Conservation (phyloP, 2,113 vertebrate species). For the Cyphomyrus plagiostoma region DNA sequence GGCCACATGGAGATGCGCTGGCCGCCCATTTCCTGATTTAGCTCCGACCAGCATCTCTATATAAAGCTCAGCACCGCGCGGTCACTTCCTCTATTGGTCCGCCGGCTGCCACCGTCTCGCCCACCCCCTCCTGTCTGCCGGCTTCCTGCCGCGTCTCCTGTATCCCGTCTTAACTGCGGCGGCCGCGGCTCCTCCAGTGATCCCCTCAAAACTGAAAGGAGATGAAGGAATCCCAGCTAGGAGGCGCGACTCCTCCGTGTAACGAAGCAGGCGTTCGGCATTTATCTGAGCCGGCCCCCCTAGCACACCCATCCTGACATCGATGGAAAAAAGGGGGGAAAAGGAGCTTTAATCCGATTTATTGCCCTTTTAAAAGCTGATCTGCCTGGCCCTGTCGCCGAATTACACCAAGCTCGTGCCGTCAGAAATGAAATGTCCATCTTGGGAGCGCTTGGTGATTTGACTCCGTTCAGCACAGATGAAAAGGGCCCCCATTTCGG, state of each 20-base stretch:
- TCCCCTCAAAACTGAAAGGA: slow-evolving; percentile 35
- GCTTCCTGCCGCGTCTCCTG: neutral
- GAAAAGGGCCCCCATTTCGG: neutral
- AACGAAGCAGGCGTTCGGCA: slow-evolving; percentile 53
- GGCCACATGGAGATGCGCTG: neutral
- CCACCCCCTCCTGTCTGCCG: neutral
- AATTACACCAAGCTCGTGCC: neutral
- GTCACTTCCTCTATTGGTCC: neutral
- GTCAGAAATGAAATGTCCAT: slow-evolving; percentile 9
- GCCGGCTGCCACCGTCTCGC: neutral
- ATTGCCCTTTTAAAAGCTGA: slow-evolving; percentile 55
- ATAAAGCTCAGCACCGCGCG: neutral
- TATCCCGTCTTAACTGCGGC: neutral
- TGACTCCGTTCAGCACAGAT: neutral
- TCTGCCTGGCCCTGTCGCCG: slow-evolving; percentile 38
- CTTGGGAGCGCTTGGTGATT: neutral
- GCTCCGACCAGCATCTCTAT: neutral
- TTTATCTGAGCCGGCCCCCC: slow-evolving; percentile 42
- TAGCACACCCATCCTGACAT: slow-evolving; percentile 45
- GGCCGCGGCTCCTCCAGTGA: neutral
- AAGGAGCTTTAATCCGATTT: slow-evolving; percentile 52
- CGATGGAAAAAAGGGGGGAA: slow-evolving; percentile 14
- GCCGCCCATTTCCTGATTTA: neutral
- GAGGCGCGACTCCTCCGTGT: slow-evolving; percentile 45
- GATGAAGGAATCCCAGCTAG: slow-evolving; percentile 44